phyloP scores from a whole-genome alignment of 1,140 invertebrate species.

The Leptopilina clavipes region DNA sequence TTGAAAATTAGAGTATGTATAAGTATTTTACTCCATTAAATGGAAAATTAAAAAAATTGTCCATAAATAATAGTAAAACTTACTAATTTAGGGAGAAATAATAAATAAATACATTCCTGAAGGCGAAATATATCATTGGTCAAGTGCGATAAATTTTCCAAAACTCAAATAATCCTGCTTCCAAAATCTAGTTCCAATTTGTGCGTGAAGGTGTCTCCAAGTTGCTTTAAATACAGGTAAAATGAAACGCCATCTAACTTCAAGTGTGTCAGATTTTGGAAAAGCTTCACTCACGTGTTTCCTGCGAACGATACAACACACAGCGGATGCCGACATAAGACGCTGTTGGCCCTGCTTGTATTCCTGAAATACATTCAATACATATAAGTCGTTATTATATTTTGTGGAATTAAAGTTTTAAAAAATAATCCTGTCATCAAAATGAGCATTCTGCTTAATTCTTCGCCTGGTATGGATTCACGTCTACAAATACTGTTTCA shows the following conservation, averaged over 20 bases:
- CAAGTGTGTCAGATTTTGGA: neutral
- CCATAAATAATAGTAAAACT: neutral
- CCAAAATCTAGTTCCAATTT: neutral
- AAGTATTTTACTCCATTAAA: no score
- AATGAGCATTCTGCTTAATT: constrained; percentile 32
- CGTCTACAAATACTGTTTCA: neutral
- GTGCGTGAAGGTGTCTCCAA: neutral
- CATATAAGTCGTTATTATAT: no score
- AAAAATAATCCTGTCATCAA: no score
- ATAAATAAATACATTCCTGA: neutral
- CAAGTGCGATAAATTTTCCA: neutral
- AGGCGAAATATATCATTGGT: neutral
- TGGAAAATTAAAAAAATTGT: no score
- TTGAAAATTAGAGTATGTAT: no score
- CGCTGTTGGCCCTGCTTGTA: neutral
- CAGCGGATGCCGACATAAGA: neutral
- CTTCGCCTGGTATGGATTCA: constrained; percentile 39
- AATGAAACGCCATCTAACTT: neutral
- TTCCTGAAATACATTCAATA: no score
- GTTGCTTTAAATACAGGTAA: neutral
- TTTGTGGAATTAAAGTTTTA: no score
- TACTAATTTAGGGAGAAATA: neutral
- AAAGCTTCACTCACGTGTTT: neutral
- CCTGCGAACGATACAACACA: neutral
- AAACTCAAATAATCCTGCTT: neutral